phyloP scores from a whole-genome alignment of 2,797 vertebrate genomes.

The Acridotheres tristis region DNA sequence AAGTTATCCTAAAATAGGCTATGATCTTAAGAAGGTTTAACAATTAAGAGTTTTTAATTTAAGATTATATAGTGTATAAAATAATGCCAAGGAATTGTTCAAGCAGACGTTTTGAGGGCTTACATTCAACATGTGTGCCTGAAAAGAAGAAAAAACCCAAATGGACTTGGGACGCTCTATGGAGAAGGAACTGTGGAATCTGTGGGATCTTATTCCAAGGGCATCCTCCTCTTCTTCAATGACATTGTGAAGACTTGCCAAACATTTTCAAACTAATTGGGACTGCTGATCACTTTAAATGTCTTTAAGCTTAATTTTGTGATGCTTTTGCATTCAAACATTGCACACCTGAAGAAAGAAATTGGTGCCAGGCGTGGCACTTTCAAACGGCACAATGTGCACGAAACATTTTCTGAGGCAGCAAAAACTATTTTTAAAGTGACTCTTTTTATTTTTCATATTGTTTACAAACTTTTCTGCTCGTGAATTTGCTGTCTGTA shows the following conservation, averaged over 20 bases:
- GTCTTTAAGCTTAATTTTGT: background rate
- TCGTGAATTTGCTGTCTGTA: background rate
- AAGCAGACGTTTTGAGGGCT: background rate
- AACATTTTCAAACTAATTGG: background rate
- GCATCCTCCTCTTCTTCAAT: background rate
- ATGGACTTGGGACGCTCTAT: background rate
- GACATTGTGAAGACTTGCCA: background rate
- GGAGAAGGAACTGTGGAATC: background rate
- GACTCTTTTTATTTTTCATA: background rate
- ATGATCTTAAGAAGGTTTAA: background rate
- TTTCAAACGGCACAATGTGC: background rate
- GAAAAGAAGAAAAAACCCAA: background rate
- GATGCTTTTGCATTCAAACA: background rate
- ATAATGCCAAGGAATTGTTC: background rate
- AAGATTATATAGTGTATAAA: background rate
- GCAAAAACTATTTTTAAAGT: background rate
- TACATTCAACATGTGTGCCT: background rate
- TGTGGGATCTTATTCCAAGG: background rate
- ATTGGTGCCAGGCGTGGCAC: accelerated
- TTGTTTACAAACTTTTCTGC: background rate
- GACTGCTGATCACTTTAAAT: background rate
- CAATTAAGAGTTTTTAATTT: background rate
- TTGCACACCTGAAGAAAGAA: background rate
- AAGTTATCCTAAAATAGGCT: background rate
- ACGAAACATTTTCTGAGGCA: background rate